A percentile compares a stretch with the other conserved stretches of the same genome.
Conservation (phyloP, 2,888 invertebrate genomes). For the Polia nebulosa region DNA sequence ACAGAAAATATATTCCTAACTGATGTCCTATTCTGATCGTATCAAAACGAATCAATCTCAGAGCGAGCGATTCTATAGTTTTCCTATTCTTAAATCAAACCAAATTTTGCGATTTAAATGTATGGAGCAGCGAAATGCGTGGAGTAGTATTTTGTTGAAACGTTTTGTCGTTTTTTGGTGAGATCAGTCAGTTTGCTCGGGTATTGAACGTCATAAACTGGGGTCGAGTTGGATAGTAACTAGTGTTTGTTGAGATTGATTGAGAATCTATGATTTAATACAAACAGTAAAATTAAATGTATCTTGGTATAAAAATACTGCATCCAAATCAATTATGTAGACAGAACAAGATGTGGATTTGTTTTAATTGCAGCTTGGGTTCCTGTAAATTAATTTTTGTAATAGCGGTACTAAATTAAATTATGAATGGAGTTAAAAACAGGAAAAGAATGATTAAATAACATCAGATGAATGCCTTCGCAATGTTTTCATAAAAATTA, state of each 20-base stretch:
- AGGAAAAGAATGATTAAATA: constrained; percentile 20
- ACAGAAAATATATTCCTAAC: constrained; percentile 39
- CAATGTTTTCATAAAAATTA: constrained; percentile 44
- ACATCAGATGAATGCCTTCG: constrained; percentile 15
- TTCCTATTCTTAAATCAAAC: constrained; percentile 50
- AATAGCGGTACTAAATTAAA: constrained; percentile 12
- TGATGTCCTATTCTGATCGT: constrained; percentile 36
- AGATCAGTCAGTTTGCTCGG: constrained; percentile 28
- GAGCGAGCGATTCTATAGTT: constrained; percentile 28
- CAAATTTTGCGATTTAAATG: constrained; percentile 56
- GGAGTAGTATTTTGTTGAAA: constrained; percentile 18
- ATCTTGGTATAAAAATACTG: not conserved
- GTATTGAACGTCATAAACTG: constrained; percentile 16
- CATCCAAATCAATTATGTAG: not conserved
- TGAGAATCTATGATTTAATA: not conserved
- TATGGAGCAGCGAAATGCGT: constrained; percentile 42
- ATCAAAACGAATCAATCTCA: constrained; percentile 52
- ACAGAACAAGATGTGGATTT: not conserved
- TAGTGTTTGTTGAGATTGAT: not conserved
- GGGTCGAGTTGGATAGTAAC: not conserved
- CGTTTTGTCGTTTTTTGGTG: constrained; percentile 27
- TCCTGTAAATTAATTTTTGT: not conserved
- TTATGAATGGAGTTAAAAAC: constrained; percentile 28
- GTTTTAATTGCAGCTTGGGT: not conserved
- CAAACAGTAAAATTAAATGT: not conserved